Evolutionary conservation across 2,888 invertebrate genomes (phyloP).

Genomic region (Leucozona laternaria): DNA sequence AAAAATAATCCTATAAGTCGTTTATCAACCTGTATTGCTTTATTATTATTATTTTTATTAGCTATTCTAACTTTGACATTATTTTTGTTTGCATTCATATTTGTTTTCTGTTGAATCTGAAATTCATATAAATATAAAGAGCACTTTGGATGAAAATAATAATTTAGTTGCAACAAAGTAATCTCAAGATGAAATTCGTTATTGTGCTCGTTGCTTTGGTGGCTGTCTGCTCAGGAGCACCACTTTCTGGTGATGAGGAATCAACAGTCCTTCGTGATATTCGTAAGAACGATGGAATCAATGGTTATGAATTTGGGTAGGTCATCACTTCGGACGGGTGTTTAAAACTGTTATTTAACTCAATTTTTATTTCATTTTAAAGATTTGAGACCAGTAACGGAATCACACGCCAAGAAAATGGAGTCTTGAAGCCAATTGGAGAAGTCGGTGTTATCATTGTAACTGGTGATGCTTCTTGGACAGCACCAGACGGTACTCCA

Average conservation of each 20-base stretch:
- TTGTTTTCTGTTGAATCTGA: not conserved
- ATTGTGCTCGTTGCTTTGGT: constrained; percentile 80
- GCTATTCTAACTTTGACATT: constrained; percentile 14
- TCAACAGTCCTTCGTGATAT: constrained; percentile 84
- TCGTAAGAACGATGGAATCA: constrained; percentile 54
- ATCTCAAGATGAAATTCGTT: constrained; percentile 81
- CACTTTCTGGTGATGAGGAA: constrained; percentile 78
- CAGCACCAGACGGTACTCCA: constrained; percentile 84
- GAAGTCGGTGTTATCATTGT: constrained; percentile 85
- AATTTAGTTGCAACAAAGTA: constrained; percentile 47
- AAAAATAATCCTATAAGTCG: not conserved
- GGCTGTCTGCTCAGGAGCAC: constrained; percentile 78
- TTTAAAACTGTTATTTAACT: not conserved
- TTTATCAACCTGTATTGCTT: constrained; percentile 8
- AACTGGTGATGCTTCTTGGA: constrained; percentile 86
- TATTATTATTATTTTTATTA: not conserved
- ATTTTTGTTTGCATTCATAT: not conserved
- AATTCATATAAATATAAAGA: constrained; percentile 60
- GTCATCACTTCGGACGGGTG: not conserved
- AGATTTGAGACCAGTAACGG: constrained; percentile 85
- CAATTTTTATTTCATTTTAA: constrained; percentile 31
- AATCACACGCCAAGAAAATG: constrained; percentile 82
- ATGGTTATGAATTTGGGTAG: constrained; percentile 54
- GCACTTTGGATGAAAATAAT: not conserved
- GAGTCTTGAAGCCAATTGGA: constrained; percentile 82